phyloP scores from a whole-genome alignment of 2,888 invertebrate species.

The Aporophyla nigra region DNA sequence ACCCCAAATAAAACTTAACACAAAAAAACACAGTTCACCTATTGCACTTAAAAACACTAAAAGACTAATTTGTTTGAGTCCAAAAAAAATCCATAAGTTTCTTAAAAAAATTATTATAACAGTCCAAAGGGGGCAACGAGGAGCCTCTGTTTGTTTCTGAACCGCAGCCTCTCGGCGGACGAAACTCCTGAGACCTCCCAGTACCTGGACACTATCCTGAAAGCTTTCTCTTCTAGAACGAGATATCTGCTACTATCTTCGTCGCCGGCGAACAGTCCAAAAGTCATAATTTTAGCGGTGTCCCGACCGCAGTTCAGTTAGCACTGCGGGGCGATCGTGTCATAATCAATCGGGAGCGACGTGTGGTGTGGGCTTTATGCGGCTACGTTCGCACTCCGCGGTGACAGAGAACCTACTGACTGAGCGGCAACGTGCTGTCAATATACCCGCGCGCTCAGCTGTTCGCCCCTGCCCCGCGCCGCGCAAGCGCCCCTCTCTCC shows the following conservation, averaged over 20 bases:
- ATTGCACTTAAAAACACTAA: constrained; percentile 86
- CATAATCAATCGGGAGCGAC: constrained; percentile 83
- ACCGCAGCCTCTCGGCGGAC: constrained; percentile 87
- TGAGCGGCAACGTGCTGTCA: constrained; percentile 90
- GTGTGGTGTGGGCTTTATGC: constrained; percentile 73
- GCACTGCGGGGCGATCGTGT: constrained; percentile 87
- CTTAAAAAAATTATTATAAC: constrained; percentile 77
- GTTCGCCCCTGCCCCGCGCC: constrained; percentile 86
- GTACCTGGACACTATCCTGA: constrained; percentile 89
- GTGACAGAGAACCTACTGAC: constrained; percentile 91
- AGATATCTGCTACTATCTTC: constrained; percentile 87
- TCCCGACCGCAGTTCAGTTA: constrained; percentile 87
- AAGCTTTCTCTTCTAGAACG: constrained; percentile 87
- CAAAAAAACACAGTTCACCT: constrained; percentile 89
- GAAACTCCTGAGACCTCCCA: constrained; percentile 86
- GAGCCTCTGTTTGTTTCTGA: constrained; percentile 81
- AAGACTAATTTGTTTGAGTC: constrained; percentile 76
- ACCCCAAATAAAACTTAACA: constrained; percentile 78
- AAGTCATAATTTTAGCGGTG: constrained; percentile 90
- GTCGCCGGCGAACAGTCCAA: constrained; percentile 88
- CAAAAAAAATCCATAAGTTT: constrained; percentile 75
- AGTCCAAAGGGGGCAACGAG: constrained; percentile 82
- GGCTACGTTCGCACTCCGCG: constrained; percentile 88
- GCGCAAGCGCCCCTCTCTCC: constrained; percentile 80
- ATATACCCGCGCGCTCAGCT: constrained; percentile 92